Base-by-base conservation (phyloP, 2,888 invertebrate species). In the Pantelozetes paolii region DNA sequence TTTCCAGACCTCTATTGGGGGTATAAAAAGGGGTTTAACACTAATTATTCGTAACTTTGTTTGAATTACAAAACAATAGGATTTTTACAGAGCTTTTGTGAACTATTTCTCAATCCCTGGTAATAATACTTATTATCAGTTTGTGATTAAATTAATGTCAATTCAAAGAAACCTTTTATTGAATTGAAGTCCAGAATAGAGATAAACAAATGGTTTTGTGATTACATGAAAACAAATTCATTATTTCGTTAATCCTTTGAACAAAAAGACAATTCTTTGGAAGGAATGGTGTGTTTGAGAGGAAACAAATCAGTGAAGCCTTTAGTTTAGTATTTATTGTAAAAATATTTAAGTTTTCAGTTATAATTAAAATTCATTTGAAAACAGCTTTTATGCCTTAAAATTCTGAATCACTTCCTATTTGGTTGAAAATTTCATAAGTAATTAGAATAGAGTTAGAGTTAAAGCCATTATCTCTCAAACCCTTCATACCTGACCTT, bases 361-460 rank as follows among this genome's bases (percentile, higher is more conserved):
- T 54, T 23, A 54, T 54, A 54, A 54, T 54, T 54, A 54, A 54
- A 20, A 23, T 23, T 26, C n/a, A 54, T 20, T 54, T 54, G 54
- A 23, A 54, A 9, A 2, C 2, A 15, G 23, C 20, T 20, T 54
- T 54, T 54, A 20, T 54, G 15, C 8, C 54, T 54, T 13, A 54
- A 54, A 23, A 23, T 59, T 3, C 18, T 30, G 18, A n/a, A 18
- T 59, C n/a, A 59, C 30, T 59, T 59, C 59, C 59, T 59, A 59
- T 59, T 30, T 59, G 30, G 59, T 15, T 9, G 30, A 59, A 26
- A 30, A 9, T 30, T 18, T 59, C n/a, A n/a, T 26, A 15, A 30
- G 30, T 59, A 59, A 59, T 59, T 59, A 59, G 59, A 28, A 28
- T 59, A 26, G 26, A 23, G 57, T 59, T 57, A 36, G 11, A 36